phyloP scores from a whole-genome alignment of 2,888 invertebrate species.

The Aspidapion aeneum region DNA sequence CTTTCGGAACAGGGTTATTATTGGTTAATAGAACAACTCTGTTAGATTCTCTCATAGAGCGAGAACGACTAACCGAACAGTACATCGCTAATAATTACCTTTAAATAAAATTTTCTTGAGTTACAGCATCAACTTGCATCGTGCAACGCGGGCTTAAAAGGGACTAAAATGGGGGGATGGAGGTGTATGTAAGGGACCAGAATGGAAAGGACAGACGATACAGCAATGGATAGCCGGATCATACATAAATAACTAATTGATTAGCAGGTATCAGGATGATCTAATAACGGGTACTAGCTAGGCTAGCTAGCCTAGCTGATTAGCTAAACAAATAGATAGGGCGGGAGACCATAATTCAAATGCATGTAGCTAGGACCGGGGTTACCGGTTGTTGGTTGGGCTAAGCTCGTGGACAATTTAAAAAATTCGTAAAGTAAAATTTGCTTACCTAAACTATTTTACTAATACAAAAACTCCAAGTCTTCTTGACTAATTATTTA shows the following conservation, averaged over 20 bases:
- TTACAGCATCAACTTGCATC: too few relatives aligned
- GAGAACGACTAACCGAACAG: too few relatives aligned
- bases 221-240: constrained; percentile 14
- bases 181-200: background rate
- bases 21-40: too few relatives aligned
- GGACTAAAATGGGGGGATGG: background rate
- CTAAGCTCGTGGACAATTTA: background rate
- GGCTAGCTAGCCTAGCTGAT: constrained; percentile 51
- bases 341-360: constrained; percentile 30
- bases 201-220: background rate
- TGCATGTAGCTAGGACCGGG: background rate
- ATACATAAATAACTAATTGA: constrained; percentile 52
- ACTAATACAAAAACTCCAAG: too few relatives aligned
- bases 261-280: constrained; percentile 51
- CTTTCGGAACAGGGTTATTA: too few relatives aligned
- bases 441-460: too few relatives aligned
- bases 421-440: too few relatives aligned
- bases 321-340: constrained; percentile 52
- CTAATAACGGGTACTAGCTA: constrained; percentile 52
- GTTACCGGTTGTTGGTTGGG: background rate
- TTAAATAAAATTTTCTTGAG: too few relatives aligned
- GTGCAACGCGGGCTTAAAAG: too few relatives aligned
- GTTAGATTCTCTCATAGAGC: too few relatives aligned
- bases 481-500: too few relatives aligned
- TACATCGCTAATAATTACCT: too few relatives aligned